Base-by-base conservation (phyloP, 30 jellyfish, hydroid and myxozoan species). In the Hydractinia echinata region DNA sequence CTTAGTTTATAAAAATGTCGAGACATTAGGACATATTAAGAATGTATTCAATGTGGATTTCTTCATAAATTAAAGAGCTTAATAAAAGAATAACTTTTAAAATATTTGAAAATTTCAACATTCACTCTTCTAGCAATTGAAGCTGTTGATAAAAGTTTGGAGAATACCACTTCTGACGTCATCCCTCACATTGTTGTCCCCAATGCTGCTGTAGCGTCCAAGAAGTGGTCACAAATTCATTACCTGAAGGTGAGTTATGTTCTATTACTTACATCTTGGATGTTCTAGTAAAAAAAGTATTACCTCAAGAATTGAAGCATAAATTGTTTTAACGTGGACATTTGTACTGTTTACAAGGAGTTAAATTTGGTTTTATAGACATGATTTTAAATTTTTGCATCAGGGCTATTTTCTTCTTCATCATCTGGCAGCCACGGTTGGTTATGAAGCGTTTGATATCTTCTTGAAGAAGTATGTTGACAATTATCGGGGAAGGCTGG, bases 201-300 rank as follows among this genome's bases (percentile, higher is more conserved):
- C 30, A 76, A 85, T 8, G 85, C 89, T 48, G 55, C 82, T 73
- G 49, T 88, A 13, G 89, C 96, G 15, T 88, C 96, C 14, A 82
- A 87, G 70, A 88, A 88, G 66, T 88, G 87, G 88, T 81, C 92
- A 11, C 96, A 88, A 79, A 87, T 88, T 2, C 96, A 88, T 77
- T 88, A 88, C 83, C 76, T 88, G 15, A 88, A 88, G 89, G 96
- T 88, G 53, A 16, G 51, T 11, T 19, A n/a, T 71, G 0, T 71
- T 67, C 78, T 67, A 1, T 48, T 16, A 58, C 19, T 58, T 3
- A 16, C 1, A 16, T 58, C 3, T 58, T 58, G 2, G 44, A 30
- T 58, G 69, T 58, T 58, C 2, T 58, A 11, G 69, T 58, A 13
- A 58, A 58, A 3, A 58, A 58, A 58, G 15, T 11, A 58, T 58